Conservation (phyloP, 2,888 invertebrate genomes). For the Mythimna vitellina region DNA sequence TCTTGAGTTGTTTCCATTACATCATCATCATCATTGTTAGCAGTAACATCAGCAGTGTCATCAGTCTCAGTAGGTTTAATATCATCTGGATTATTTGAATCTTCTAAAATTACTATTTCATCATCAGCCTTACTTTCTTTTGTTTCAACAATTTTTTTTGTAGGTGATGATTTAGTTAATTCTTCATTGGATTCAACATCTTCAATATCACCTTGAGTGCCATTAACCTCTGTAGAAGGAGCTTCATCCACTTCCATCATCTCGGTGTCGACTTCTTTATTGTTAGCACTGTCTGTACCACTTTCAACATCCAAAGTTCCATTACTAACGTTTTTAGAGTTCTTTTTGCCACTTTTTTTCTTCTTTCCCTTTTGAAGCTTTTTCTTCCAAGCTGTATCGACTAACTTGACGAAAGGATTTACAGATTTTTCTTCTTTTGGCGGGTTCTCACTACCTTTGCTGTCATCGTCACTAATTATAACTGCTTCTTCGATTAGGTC, state of each 20-base stretch:
- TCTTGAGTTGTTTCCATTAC: conserved; percentile 1
- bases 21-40: conserved; percentile 36
- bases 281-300: conserved; percentile 53
- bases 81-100: conserved; percentile 64
- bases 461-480: conserved; percentile 85
- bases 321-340: conserved; percentile 52
- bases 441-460: conserved; percentile 68
- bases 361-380: conserved; percentile 80
- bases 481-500: conserved; percentile 75
- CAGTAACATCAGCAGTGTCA: conserved; percentile 12
- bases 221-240: conserved; percentile 52
- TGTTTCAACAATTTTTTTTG: conserved; percentile 29
- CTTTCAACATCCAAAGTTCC: conserved; percentile 54
- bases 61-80: conserved; percentile 29
- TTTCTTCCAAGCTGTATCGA: conserved; percentile 84
- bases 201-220: conserved; percentile 41
- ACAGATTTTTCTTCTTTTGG: conserved; percentile 70
- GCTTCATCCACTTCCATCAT: conserved; percentile 76
- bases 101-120: conserved; percentile 66
- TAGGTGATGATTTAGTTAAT: conserved; percentile 39
- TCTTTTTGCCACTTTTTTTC: conserved; percentile 71
- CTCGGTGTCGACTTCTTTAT: conserved; percentile 65
- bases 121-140: conserved; percentile 38
- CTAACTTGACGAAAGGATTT: conserved; percentile 85
- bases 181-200: conserved; percentile 22